A percentile compares a stretch with the other conserved stretches of the same genome.
Evolutionary conservation across 1,140 invertebrate species (phyloP).

Genomic region (Halictus rubicundus): DNA sequence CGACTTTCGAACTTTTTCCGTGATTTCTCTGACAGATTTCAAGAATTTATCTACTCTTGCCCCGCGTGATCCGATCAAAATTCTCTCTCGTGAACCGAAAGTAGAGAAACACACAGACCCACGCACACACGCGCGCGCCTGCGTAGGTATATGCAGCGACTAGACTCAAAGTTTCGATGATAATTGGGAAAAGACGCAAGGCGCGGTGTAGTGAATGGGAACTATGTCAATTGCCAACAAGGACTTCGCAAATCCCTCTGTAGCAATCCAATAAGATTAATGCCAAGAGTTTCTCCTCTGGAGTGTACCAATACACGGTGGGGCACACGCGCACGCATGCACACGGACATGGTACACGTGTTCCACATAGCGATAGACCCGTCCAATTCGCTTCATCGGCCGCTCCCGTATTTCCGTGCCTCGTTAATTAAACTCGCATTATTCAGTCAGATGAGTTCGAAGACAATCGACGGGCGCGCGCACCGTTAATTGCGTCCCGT

Average conservation of each 20-base stretch:
- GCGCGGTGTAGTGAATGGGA: slow-evolving; percentile 16
- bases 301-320: slow-evolving; percentile 34
- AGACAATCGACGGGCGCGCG: slow-evolving; percentile 52
- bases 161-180: background rate
- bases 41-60: too few species aligned
- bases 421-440: slow-evolving; percentile 68
- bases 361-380: slow-evolving; percentile 42
- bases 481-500: slow-evolving; percentile 43
- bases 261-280: slow-evolving; percentile 46
- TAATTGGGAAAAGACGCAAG: slow-evolving; percentile 17
- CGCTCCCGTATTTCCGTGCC: slow-evolving; percentile 48
- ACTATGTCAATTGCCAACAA: slow-evolving; percentile 42
- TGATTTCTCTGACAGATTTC: too few species aligned
- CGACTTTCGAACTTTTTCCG: too few species aligned
- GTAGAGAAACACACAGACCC: too few species aligned
- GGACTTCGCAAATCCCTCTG: slow-evolving; percentile 25
- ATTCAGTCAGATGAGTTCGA: slow-evolving; percentile 62
- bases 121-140: too few species aligned
- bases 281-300: slow-evolving; percentile 41
- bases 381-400: slow-evolving; percentile 53
- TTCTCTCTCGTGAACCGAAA: too few species aligned
- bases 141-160: background rate
- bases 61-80: too few species aligned
- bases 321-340: background rate
- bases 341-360: background rate